Conservation (phyloP, 1,140 invertebrate species). For the Kradibia gibbosae region DNA sequence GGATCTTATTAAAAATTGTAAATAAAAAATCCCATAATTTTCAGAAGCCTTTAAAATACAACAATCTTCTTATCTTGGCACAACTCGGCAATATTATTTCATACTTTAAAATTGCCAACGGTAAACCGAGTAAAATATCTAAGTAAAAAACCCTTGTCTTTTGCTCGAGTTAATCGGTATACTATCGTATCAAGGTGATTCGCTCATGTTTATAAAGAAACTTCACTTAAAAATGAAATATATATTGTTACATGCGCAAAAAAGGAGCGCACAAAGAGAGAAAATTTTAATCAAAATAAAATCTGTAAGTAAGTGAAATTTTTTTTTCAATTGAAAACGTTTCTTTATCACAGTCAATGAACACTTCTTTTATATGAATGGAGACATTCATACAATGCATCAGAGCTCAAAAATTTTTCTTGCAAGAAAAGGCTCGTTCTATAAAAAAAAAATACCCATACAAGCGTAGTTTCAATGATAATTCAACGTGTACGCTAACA, state of each 20-base stretch:
- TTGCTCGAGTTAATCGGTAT: constrained; percentile 39
- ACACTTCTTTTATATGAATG: background rate
- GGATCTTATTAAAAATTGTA: background rate
- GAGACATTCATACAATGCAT: background rate
- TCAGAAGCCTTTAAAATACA: constrained; percentile 29
- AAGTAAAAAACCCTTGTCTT: constrained; percentile 18
- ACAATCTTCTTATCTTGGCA: constrained; percentile 37
- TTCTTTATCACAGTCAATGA: background rate
- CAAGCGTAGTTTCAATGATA: background rate
- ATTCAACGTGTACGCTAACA: constrained; percentile 16
- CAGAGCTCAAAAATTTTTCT: background rate
- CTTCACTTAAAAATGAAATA: background rate
- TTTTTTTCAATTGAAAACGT: background rate
- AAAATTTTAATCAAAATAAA: background rate
- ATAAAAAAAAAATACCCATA: constrained; percentile 6
- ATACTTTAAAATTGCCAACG: constrained; percentile 36
- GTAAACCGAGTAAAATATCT: constrained; percentile 23
- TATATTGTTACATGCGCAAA: background rate
- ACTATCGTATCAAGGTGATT: background rate
- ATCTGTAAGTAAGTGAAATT: background rate
- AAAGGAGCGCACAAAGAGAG: background rate
- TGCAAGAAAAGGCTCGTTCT: background rate
- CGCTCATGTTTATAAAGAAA: constrained; percentile 17
- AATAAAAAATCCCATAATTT: background rate
- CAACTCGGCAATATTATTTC: constrained; percentile 37